Evolutionary conservation across 2,797 vertebrate species (phyloP).

Genomic region (Hybognathus amarus): DNA sequence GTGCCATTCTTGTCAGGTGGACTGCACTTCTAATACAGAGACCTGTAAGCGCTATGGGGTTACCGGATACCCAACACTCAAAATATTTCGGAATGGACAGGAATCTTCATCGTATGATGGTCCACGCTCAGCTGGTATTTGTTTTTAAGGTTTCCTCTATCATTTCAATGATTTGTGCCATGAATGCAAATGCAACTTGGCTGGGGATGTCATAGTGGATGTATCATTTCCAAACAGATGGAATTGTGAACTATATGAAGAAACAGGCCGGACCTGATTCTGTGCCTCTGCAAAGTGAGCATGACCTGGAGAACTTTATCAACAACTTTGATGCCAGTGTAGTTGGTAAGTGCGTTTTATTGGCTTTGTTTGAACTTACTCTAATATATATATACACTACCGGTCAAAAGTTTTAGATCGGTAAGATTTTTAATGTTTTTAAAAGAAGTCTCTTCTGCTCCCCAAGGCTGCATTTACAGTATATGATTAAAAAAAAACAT

Average conservation of each 20-base stretch:
- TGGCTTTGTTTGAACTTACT: neutral
- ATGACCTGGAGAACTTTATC: conserved; percentile 72
- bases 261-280: conserved; percentile 79
- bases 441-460: too few relatives aligned
- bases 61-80: conserved; percentile 78
- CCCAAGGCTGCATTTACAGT: too few relatives aligned
- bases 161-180: neutral
- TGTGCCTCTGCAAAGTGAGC: conserved; percentile 61
- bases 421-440: too few relatives aligned
- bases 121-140: conserved; percentile 70
- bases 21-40: conserved; percentile 73
- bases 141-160: neutral
- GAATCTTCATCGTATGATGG: conserved; percentile 76
- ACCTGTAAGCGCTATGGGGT: conserved; percentile 73
- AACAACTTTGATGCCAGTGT: conserved; percentile 75
- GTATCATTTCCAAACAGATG: conserved; percentile 65
- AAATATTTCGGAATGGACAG: conserved; percentile 76
- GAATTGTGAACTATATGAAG: conserved; percentile 76
- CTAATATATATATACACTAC: too few relatives aligned
- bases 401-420: too few relatives aligned
- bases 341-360: conserved; percentile 65
- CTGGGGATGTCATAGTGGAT: neutral
- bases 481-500: too few relatives aligned
- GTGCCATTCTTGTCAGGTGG: conserved; percentile 69
- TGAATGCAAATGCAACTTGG: neutral